Base-by-base conservation (phyloP, 2,797 vertebrate genomes). In the Buphagus erythrorhynchus region DNA sequence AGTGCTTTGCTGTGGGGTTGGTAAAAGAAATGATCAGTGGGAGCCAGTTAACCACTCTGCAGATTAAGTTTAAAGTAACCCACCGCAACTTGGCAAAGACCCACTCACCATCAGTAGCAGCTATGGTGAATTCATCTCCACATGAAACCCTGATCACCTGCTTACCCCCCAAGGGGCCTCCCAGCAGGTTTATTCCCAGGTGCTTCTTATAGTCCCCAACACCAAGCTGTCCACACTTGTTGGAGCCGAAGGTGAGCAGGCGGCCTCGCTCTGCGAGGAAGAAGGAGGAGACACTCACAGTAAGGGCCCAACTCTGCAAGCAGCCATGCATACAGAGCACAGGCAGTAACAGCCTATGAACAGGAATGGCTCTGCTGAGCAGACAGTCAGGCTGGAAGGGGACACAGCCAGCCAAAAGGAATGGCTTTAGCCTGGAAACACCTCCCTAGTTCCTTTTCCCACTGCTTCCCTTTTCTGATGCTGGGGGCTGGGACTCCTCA, bases 201-300 rank as follows among this genome's bases (percentile, higher is more conserved):
- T 99, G 99, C 94, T 99, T 99, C 98, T 99, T 99, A 43, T 99
- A 99, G 97, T 99, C 99, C 69, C 99, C 99, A 77, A 99, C 99
- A 18, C 99, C 99, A 75, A 99, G 98, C 97, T 99, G 99, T 24
- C 99, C 99, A 0, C 98, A 99, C 96, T 99, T 99, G 97, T 99
- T 99, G 96, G 99, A 99, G 54, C 99, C 99, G 33, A 99, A 99
- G 25, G 99, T 99, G 95, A 99, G 97, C 87, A 99, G 98, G 35
- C 99, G 99, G 48, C 99, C 99, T 63, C 99, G 98, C 76, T 98
- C 99, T 99, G 96, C 68, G 11, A 95, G 55, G 92, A 74, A 69
- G 93, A 96, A 91, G 5, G 61, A 96, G 36, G 49, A 93, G 52
- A 95, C 16, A 78, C 61, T 84, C 36, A 93, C 58, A 68, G 63